Base-by-base conservation (phyloP, 1,140 invertebrate species). In the Drepana arcuata region DNA sequence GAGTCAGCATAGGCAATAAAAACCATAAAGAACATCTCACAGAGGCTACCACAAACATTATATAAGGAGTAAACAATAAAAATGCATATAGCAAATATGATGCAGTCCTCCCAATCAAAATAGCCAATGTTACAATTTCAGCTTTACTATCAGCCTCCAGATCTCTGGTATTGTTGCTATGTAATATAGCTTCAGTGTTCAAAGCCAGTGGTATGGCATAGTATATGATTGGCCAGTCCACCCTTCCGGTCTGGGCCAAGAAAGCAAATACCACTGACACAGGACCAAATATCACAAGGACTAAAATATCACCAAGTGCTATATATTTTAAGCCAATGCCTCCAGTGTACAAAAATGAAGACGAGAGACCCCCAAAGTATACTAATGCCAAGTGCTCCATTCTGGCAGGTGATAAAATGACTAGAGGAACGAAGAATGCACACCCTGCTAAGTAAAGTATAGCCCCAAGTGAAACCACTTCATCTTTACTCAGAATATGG, bases 321-420 rank as follows among this genome's bases (percentile, higher is more conserved):
- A 97, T 95, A 57, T 97, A 97, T 72, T 97, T 97, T 18, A 97
- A 87, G 30, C 95, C 95, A 58, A 95, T 93, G n/a, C 95, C 95
- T 27, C 95, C 95, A 1, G 95, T 97, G 48, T 95, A 93, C 2
- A 98, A 80, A 83, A 96, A 96, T 36, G 93, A 95, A n/a, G 94
- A 95, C n/a, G 95, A 97, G 25, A 98, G 69, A 0, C 96, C 96
- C 34, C 96, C 95, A 83, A 98, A 98, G 69, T 96, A 98, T 0
- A 97, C 91, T 5, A 98, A 80, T 1, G 96, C 95, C 43, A 98
- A 84, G 71, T 97, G 95, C 75, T 97, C 95, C 91, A 97, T 94
- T 73, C 92, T 92, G 0, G 95, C 95, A 4, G 94, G 92, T 25
- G 95, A 96, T 35, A 95, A 81, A 9, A 88, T 84, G 1, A 92